Evolutionary conservation across 1,140 invertebrate species (phyloP).

Genomic region (Carcinoscorpius rotundicauda): DNA sequence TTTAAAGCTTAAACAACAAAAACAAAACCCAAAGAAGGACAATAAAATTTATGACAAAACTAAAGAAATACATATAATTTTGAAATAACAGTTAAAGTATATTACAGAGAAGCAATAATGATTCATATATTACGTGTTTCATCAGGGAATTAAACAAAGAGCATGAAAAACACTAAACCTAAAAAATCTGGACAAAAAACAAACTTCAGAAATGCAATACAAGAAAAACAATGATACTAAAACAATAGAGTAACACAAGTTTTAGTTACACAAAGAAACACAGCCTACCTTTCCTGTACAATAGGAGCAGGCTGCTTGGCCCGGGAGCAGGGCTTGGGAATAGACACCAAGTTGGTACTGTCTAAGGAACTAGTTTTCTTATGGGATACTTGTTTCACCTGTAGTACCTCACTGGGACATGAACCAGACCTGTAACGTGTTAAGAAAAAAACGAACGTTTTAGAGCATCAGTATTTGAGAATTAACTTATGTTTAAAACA

Average conservation of each 20-base stretch:
- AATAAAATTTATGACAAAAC: too few species aligned
- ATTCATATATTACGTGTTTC: too few species aligned
- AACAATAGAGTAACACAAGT: background rate
- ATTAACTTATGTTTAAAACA: too few species aligned
- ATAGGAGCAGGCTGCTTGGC: constrained; percentile 29
- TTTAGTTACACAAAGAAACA: background rate
- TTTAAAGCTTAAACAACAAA: too few species aligned
- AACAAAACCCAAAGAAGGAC: too few species aligned
- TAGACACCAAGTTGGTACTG: constrained; percentile 16
- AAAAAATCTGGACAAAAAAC: background rate
- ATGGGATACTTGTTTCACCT: constrained; percentile 40
- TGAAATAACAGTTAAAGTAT: too few species aligned
- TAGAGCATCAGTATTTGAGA: too few species aligned
- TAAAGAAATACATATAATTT: too few species aligned
- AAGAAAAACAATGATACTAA: background rate
- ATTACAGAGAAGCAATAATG: too few species aligned
- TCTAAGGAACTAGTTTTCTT: constrained; percentile 24
- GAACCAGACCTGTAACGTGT: constrained; percentile 59
- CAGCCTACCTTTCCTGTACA: constrained; percentile 31
- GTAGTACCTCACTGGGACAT: constrained; percentile 69
- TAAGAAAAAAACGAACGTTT: too few species aligned
- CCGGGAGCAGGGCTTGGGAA: constrained; percentile 23
- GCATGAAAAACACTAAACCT: too few species aligned
- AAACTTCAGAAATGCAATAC: background rate
- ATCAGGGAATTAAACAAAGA: too few species aligned